Conservation (phyloP, 2,888 invertebrate genomes). For the Rhagonycha fulva region DNA sequence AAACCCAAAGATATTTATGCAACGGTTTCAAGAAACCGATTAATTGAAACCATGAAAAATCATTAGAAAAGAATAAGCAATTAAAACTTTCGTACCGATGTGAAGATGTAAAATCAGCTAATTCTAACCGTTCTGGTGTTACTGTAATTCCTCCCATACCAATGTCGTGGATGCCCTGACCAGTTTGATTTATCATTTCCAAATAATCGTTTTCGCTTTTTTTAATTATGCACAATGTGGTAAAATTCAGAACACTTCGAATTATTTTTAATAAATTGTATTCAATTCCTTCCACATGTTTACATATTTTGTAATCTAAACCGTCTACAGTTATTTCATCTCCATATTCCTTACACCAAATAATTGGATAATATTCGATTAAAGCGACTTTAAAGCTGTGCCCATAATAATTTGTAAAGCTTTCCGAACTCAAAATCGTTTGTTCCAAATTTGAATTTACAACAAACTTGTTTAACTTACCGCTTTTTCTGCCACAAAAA, state of each 20-base stretch:
- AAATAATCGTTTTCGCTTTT: slow-evolving; percentile 1
- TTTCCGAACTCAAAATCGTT: background rate
- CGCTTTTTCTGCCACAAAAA: background rate
- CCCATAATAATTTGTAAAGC: slow-evolving; percentile 4
- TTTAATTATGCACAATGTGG: background rate
- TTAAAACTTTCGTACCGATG: slow-evolving; percentile 26
- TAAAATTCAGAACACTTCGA: slow-evolving; percentile 1
- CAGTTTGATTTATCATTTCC: slow-evolving; percentile 4
- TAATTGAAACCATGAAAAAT: slow-evolving; percentile 6
- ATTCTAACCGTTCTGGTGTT: slow-evolving; percentile 14
- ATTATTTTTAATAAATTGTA: background rate
- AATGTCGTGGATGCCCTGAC: background rate
- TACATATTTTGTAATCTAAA: background rate
- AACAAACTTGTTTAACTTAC: background rate
- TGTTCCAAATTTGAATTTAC: background rate
- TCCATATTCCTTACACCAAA: slow-evolving; percentile 3
- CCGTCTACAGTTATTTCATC: background rate
- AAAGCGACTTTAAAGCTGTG: slow-evolving; percentile 1
- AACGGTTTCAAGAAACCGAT: slow-evolving; percentile 22
- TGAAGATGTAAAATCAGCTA: slow-evolving; percentile 21
- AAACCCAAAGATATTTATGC: background rate
- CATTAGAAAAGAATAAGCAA: slow-evolving; percentile 18
- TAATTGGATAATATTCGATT: slow-evolving; percentile 10
- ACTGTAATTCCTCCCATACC: slow-evolving; percentile 20
- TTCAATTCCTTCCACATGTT: slow-evolving; percentile 1